phyloP scores from a whole-genome alignment of 2,888 invertebrate species.

The Heteropelma amictum region DNA sequence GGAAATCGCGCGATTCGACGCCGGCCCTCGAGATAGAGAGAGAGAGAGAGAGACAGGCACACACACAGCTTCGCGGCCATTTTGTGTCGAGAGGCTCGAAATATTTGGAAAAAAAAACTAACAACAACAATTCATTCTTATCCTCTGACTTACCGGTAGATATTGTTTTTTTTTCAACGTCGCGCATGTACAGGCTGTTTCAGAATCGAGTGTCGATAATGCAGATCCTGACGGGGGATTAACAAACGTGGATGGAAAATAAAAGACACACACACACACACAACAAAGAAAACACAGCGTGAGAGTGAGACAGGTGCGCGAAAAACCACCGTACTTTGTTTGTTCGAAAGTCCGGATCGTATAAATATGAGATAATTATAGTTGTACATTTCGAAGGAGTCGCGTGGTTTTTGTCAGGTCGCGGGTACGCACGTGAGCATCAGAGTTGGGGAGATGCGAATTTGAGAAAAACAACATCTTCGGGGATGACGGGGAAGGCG shows the following conservation, averaged over 20 bases:
- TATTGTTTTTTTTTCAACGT: too few species aligned
- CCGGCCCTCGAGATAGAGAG: not conserved
- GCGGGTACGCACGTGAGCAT: constrained; percentile 31
- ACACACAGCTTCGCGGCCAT: constrained; percentile 9
- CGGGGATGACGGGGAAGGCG: not conserved
- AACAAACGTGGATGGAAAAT: not conserved
- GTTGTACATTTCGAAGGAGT: constrained; percentile 30
- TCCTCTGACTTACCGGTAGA: too few species aligned
- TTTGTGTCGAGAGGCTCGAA: too few species aligned
- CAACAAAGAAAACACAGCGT: not conserved
- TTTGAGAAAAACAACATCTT: not conserved
- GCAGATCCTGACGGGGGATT: not conserved
- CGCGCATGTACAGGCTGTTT: too few species aligned
- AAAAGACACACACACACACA: constrained; percentile 11
- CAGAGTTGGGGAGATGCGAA: not conserved
- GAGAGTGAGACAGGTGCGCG: not conserved
- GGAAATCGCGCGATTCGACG: constrained; percentile 37
- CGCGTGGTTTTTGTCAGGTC: constrained; percentile 32
- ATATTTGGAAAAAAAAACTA: constrained; percentile 12
- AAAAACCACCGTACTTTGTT: constrained; percentile 16
- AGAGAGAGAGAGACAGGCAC: not conserved
- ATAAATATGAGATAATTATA: constrained; percentile 6
- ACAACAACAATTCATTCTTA: too few species aligned
- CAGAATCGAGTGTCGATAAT: too few species aligned
- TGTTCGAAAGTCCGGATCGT: constrained; percentile 35